These are phyloP conservation scores for Leucophenga varia DNA, from an alignment of 1,140 invertebrate genomes.

Conservation along the genomic window DNA sequence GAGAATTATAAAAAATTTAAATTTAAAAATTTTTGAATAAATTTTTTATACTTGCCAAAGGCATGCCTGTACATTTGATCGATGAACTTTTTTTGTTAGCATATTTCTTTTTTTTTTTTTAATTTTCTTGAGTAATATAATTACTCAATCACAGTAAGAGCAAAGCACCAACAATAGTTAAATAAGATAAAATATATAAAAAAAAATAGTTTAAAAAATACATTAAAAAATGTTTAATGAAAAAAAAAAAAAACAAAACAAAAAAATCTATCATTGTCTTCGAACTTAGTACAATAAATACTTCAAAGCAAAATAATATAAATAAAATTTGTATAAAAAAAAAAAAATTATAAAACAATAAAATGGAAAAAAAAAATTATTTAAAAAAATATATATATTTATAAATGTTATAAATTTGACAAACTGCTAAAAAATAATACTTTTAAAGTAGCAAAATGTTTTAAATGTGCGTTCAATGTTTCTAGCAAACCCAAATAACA, in stretches of 20 bases:
- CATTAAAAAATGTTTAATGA: background rate
- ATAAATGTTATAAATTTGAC: conserved; percentile 44
- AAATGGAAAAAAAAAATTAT: conserved; percentile 20
- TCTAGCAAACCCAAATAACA: too few relatives aligned
- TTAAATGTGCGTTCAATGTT: conserved; percentile 38
- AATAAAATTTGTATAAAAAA: conserved; percentile 13
- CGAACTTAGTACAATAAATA: conserved; percentile 37
- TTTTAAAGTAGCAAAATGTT: conserved; percentile 9
- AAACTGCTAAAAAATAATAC: conserved; percentile 43
- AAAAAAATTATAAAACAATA: conserved; percentile 5
- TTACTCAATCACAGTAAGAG: conserved; percentile 53
- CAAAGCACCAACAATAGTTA: conserved; percentile 55
- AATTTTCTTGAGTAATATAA: conserved; percentile 33
- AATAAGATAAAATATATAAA: conserved; percentile 32
- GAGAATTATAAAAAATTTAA: too few relatives aligned
- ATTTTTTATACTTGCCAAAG: conserved; percentile 15
- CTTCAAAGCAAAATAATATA: conserved; percentile 13
- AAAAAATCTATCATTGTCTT: conserved; percentile 27
- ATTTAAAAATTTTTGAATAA: too few relatives aligned
- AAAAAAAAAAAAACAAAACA: conserved; percentile 13
- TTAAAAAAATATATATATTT: conserved; percentile 24
- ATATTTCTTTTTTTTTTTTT: too few relatives aligned
- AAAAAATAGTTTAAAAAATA: conserved; percentile 15
- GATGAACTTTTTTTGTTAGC: too few relatives aligned
- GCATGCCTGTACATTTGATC: too few relatives aligned